Percentiles rank a stretch among this genome's conserved stretches.
Conservation (phyloP, 2,113 vertebrate genomes). For the Tapirus terrestris region DNA sequence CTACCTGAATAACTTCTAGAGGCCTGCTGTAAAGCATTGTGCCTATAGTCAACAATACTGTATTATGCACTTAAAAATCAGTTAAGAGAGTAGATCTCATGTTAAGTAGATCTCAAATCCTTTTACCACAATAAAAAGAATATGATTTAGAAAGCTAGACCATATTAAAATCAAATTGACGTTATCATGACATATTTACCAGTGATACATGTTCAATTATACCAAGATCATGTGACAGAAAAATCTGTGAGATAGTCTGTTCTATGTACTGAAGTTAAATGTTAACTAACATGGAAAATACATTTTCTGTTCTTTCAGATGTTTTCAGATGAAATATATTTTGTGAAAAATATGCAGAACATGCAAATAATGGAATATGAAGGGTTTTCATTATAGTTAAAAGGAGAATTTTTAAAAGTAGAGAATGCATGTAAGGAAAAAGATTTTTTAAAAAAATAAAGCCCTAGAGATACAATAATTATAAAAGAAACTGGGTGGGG, state of each 20-base stretch:
- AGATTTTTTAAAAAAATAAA: background rate
- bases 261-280: background rate
- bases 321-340: slow-evolving; percentile 19
- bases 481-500: background rate
- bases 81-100: background rate
- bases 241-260: slow-evolving; percentile 14
- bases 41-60: background rate
- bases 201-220: slow-evolving; percentile 5
- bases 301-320: slow-evolving; percentile 39
- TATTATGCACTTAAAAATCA: background rate
- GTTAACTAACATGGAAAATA: slow-evolving; percentile 1
- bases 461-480: slow-evolving; percentile 13
- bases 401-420: background rate
- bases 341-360: slow-evolving; percentile 34
- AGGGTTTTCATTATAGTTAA: slow-evolving; percentile 15
- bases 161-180: slow-evolving; percentile 30
- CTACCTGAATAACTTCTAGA: background rate
- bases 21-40: background rate
- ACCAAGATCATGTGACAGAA: background rate
- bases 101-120: background rate
- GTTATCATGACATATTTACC: slow-evolving; percentile 35
- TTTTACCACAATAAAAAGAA: background rate
- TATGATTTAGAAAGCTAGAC: slow-evolving; percentile 1
- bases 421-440: background rate
- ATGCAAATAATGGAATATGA: slow-evolving; percentile 26